phyloP scores from a whole-genome alignment of 2,888 invertebrate genomes.

The Spatulosminthurus flaviceps region DNA sequence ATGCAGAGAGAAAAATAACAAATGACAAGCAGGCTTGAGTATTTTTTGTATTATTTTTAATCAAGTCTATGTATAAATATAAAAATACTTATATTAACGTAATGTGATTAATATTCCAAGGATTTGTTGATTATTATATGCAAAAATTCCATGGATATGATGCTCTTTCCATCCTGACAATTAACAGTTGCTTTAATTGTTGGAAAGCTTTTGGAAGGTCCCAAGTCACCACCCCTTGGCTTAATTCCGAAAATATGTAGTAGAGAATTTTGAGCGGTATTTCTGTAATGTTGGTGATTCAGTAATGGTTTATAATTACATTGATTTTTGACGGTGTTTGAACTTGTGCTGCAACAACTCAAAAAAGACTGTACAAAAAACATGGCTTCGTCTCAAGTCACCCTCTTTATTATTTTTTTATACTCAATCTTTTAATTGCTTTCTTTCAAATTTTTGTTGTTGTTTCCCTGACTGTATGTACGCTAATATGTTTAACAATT shows the following conservation, averaged over 20 bases:
- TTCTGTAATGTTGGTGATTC: conserved; percentile 6
- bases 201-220: conserved; percentile 41
- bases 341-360: conserved; percentile 19
- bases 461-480: background rate
- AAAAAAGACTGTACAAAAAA: conserved; percentile 21
- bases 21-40: background rate
- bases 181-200: too few relatives aligned
- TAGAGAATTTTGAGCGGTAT: background rate
- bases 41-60: too few relatives aligned
- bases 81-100: too few relatives aligned
- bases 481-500: background rate
- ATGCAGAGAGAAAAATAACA: background rate
- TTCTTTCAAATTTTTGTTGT: background rate
- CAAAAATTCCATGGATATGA: too few relatives aligned
- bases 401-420: conserved; percentile 47
- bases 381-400: conserved; percentile 46
- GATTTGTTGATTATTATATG: too few relatives aligned
- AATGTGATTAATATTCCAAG: too few relatives aligned
- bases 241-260: conserved; percentile 15
- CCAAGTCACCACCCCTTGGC: conserved; percentile 61
- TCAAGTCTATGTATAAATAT: too few relatives aligned
- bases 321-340: background rate
- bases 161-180: too few relatives aligned
- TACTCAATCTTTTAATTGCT: background rate
- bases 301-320: background rate